Base-by-base conservation (phyloP, 2,113 vertebrate species). In the Girardinichthys multiradiatus region DNA sequence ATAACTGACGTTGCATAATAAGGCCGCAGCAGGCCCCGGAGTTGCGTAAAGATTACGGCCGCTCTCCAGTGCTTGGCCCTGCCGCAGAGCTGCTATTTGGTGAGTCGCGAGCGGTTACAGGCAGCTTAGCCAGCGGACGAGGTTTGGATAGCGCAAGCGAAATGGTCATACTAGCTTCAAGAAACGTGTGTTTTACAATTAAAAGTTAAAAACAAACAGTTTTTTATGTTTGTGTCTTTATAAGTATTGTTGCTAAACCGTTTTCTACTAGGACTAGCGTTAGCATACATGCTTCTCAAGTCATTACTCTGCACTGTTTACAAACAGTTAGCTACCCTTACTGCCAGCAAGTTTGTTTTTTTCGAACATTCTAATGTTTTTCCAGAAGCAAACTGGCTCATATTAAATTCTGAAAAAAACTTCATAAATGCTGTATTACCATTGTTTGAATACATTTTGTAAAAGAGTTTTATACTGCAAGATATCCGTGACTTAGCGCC, bases 1-100 rank as follows among this genome's bases (percentile, higher is more conserved):
- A 68, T 83, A 87, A 70, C 71, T 86, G 70, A 74, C 70, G 85
- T 86, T 89, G 88, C 82, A 84, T 86, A 89, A 90, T 87, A 87
- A 92, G 93, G 94, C 93, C 94, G 80, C 77, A 72, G 69, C 68
- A 35, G 61, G 45, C 92, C 79, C 86, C 90, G 86, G 72, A 4
- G 75, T 94, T 81, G 90, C 92, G 68, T 85, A 75, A 71, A 83
- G 85, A 92, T 85, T 90, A 83, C 67, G 74, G 12, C 83, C 79
- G 89, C 80, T 74, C 81, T 83, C 70, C 70, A 62, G 62, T 71
- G 72, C 80, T 77, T 37, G 86, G 91, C 86, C 81, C 77, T 63
- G 45, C 80, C 81, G 76, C 74, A 62, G 61, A 63, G 76, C 81
- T 58, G 45, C 30, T 78, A 42, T 63, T 74, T 74, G 93, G 94